Evolutionary conservation across 35 echinoderm and acorn worm species (phyloP), one percentile per base, ranked within the genome.

Genomic region (Hemicentrotus pulcherrimus): DNA sequence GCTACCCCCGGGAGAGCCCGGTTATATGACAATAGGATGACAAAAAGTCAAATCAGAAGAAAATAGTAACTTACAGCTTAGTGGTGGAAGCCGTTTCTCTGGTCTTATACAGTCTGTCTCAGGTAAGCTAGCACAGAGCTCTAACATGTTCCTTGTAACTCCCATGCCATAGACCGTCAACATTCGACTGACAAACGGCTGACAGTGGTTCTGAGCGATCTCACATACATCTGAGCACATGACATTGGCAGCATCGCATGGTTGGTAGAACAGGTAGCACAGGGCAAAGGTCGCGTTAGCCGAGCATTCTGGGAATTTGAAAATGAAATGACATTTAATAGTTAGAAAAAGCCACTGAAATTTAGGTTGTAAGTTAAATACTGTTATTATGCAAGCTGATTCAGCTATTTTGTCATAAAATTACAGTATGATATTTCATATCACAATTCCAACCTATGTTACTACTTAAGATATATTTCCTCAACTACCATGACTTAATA

Each of bases 181-280:
- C 9, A 96, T 35, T 33, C 94, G 85, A 24, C 24, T 45, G 47
- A 91, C 89, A 94, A 90, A 96, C 1, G 94, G n/a, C 15, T 32
- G 47, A 32, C 96, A 96, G 86, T 94, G 61, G 15, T 65, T 60
- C 58, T 94, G 86, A 4, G 88, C 94, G 86, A 41, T 86, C 12
- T 91, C 59, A 45, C 94, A 96, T 9, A 94, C 94, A 18, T 96
- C 96, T 16, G 31, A 11, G 46, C 96, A 96, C 32, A 96, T 52
- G 6, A 61, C 94, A 12, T 96, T 50, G 5, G 19, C 28, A 16
- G 91, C 58, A 14, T 96, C 96, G 28, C 96, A 96, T 0, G 96
- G 96, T 85, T 96, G 94, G 86, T 94, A 96, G 94, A 96, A 96
- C 19, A 91, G 31, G 85, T 95, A 96, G 46, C 96, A 96, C 24